These are phyloP conservation scores for Acheta domesticus DNA, from an alignment of 2,888 invertebrate species.

Conservation along the genomic window DNA sequence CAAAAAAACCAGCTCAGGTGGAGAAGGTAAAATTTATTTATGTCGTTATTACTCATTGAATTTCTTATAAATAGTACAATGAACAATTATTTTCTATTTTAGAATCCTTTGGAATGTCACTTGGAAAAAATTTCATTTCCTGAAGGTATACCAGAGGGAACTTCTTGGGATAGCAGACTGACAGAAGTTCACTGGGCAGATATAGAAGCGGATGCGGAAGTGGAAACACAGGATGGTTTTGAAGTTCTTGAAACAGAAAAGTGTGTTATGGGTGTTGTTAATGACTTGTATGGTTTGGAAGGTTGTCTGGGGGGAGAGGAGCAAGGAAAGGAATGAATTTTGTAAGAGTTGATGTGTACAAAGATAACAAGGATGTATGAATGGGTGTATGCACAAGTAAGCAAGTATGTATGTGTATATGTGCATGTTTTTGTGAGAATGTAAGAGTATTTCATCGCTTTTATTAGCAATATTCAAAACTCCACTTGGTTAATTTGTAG, in stretches of 20 bases:
- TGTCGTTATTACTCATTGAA: neutral
- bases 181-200: neutral
- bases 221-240: neutral
- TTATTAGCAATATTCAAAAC: too few relatives aligned
- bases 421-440: too few relatives aligned
- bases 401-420: too few relatives aligned
- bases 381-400: too few relatives aligned
- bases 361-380: too few relatives aligned
- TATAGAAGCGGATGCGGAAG: neutral
- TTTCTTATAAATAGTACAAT: neutral
- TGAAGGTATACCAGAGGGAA: neutral
- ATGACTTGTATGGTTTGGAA: too few relatives aligned
- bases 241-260: neutral
- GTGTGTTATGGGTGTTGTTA: neutral
- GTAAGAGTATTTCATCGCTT: too few relatives aligned
- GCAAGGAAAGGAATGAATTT: too few relatives aligned
- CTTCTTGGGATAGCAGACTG: neutral
- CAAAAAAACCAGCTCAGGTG: conserved; percentile 46
- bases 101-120: neutral
- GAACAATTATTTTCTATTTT: too few relatives aligned
- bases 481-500: too few relatives aligned
- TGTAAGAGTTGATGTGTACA: too few relatives aligned
- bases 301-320: too few relatives aligned
- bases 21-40: conserved; percentile 44
- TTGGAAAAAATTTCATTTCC: neutral